Conservation (phyloP, 30 jellyfish, hydroid and myxozoan species). For the Cassiopea xamachana region DNA sequence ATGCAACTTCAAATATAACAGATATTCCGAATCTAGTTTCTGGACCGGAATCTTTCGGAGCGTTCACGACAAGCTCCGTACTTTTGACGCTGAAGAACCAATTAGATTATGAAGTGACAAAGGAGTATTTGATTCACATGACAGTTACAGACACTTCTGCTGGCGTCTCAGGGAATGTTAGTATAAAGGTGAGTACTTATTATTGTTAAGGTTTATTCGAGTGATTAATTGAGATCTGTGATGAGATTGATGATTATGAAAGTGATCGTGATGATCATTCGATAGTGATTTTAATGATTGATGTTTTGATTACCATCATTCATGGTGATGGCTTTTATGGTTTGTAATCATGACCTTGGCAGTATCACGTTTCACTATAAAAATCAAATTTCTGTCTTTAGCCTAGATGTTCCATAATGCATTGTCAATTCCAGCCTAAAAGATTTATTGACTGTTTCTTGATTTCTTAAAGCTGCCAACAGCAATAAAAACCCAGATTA, state of each 20-base stretch:
- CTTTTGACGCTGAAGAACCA: slow-evolving; percentile 53
- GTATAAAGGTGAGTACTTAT: slow-evolving; percentile 53
- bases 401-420: too few species aligned
- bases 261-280: background rate
- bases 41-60: slow-evolving; percentile 57
- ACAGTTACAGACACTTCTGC: slow-evolving; percentile 62
- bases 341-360: too few species aligned
- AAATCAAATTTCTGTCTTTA: too few species aligned
- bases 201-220: background rate
- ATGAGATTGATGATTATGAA: background rate
- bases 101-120: slow-evolving; percentile 81
- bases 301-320: background rate
- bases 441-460: too few species aligned
- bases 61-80: slow-evolving; percentile 49
- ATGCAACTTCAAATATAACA: slow-evolving; percentile 71
- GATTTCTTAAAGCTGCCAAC: too few species aligned
- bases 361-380: too few species aligned
- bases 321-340: too few species aligned
- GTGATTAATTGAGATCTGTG: background rate
- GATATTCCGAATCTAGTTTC: slow-evolving; percentile 42
- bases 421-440: too few species aligned
- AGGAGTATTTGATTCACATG: slow-evolving; percentile 59
- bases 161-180: slow-evolving; percentile 61
- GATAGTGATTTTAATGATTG: background rate
- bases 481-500: too few species aligned